phyloP scores from a whole-genome alignment of 2,888 invertebrate genomes.

The Apodemia mormo region DNA sequence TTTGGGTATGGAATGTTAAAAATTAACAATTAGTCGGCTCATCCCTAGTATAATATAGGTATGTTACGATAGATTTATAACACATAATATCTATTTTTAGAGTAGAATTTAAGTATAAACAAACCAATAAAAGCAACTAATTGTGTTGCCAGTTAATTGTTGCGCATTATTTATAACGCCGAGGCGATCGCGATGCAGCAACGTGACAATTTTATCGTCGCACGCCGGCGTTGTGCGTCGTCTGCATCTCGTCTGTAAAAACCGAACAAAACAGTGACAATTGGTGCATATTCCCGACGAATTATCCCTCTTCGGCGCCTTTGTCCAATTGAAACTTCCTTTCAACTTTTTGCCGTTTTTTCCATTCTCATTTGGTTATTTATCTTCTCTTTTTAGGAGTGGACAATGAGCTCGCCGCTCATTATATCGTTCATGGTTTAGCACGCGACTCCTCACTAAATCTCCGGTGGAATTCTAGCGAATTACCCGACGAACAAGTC shows the following conservation, averaged over 20 bases:
- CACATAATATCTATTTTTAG: too few species aligned
- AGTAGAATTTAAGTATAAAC: not conserved
- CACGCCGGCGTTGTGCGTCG: slow-evolving; percentile 46
- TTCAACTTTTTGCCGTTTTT: slow-evolving; percentile 78
- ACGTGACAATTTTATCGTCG: slow-evolving; percentile 66
- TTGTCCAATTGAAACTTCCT: slow-evolving; percentile 79
- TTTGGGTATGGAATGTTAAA: too few species aligned
- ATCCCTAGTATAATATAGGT: too few species aligned
- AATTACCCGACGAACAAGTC: slow-evolving; percentile 71
- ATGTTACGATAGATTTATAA: too few species aligned
- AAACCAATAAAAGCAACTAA: not conserved
- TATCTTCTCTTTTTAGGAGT: slow-evolving; percentile 73
- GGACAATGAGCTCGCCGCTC: slow-evolving; percentile 60
- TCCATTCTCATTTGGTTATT: slow-evolving; percentile 81
- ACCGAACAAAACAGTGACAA: slow-evolving; percentile 75
- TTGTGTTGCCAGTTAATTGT: slow-evolving; percentile 16
- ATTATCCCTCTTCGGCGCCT: slow-evolving; percentile 79
- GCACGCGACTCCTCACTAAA: slow-evolving; percentile 74
- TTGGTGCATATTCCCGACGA: slow-evolving; percentile 80
- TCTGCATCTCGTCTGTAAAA: slow-evolving; percentile 56
- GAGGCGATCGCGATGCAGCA: slow-evolving; percentile 22
- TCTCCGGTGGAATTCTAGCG: slow-evolving; percentile 78
- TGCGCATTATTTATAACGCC: slow-evolving; percentile 26
- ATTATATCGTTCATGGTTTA: slow-evolving; percentile 72
- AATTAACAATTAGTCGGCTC: too few species aligned